Conservation (phyloP, 2,797 vertebrate genomes). For the Enteromius fasciolatus region DNA sequence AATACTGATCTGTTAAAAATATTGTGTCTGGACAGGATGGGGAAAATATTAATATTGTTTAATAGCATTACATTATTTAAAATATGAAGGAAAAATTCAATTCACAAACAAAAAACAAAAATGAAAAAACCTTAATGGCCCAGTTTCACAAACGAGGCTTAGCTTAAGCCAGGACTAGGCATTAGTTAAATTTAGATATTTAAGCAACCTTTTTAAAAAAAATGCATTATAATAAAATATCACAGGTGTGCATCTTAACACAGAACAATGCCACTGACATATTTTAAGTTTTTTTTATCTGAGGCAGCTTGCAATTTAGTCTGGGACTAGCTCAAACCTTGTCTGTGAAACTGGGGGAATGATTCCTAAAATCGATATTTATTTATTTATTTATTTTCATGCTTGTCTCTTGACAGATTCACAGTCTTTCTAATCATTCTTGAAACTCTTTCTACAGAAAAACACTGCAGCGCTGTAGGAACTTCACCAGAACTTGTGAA, state of each 20-base stretch:
- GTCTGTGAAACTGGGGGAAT: no score
- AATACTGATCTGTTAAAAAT: no score
- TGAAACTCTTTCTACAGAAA: background rate
- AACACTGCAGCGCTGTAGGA: background rate
- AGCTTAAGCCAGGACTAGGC: no score
- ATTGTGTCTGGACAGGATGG: background rate
- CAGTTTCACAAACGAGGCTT: no score
- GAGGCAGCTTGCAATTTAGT: no score
- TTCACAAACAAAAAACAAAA: background rate
- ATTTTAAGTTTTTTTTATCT: no score
- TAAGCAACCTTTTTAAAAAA: no score
- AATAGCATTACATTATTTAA: background rate
- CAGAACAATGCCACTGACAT: no score
- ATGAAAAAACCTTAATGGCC: background rate
- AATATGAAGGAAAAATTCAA: background rate
- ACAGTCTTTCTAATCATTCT: background rate
- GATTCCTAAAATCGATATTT: background rate
- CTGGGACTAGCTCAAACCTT: no score
- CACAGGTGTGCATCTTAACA: no score
- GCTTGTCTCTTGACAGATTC: background rate
- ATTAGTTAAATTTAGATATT: no score
- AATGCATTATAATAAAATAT: background rate
- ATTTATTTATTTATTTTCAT: background rate
- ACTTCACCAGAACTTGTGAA: constrained; percentile 16
- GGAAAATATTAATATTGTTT: background rate